Conservation (phyloP, 2,113 vertebrate species). For the Chaetodon trifascialis region DNA sequence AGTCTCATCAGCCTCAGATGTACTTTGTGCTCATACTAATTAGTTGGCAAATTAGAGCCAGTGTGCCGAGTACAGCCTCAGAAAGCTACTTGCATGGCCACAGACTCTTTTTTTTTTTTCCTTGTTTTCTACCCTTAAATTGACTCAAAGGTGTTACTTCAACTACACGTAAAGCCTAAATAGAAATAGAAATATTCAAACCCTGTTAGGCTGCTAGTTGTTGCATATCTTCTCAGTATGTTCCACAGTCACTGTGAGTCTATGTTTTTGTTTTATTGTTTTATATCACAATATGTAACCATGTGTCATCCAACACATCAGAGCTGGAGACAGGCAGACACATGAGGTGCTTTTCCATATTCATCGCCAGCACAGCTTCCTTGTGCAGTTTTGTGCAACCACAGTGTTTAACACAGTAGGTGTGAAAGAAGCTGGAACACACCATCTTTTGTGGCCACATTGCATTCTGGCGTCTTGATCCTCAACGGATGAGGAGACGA, state of each 20-base stretch:
- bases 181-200: no score
- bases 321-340: neutral
- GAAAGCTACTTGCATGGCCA: neutral
- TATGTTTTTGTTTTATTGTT: neutral
- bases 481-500: neutral
- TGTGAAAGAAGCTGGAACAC: slow-evolving; percentile 35
- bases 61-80: neutral
- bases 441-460: neutral
- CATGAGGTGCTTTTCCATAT: slow-evolving; percentile 19
- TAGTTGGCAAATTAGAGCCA: neutral
- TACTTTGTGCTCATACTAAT: neutral
- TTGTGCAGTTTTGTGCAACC: neutral
- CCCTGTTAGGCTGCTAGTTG: neutral
- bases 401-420: slow-evolving; percentile 19
- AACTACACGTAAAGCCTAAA: neutral
- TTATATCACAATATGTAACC: neutral
- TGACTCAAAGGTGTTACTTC: neutral
- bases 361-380: slow-evolving; percentile 1
- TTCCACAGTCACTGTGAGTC: no score
- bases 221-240: neutral
- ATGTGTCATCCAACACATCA: neutral
- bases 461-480: slow-evolving; percentile 12
- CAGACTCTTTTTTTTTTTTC: neutral
- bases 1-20: neutral
- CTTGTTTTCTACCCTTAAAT: neutral